phyloP scores from a whole-genome alignment of 1,140 invertebrate species.

The Mya arenaria region DNA sequence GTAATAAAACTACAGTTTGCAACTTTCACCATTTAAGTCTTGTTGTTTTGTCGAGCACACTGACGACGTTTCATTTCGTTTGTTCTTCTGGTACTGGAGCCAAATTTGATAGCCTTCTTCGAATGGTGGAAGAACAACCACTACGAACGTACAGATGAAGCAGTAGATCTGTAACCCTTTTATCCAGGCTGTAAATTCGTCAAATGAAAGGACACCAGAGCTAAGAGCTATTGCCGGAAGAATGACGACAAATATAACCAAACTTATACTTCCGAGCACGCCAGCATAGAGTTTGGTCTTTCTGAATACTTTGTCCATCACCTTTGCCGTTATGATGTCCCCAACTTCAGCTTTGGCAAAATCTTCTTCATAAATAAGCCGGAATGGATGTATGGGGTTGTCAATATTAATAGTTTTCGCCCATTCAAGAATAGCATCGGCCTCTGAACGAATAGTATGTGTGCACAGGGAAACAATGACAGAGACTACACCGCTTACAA shows the following conservation, averaged over 20 bases:
- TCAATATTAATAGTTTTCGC: slow-evolving; percentile 76
- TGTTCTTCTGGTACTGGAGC: slow-evolving; percentile 10
- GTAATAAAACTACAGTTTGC: no score
- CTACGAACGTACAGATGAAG: slow-evolving; percentile 27
- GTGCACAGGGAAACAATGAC: slow-evolving; percentile 60
- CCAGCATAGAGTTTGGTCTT: slow-evolving; percentile 1
- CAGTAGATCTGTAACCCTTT: slow-evolving; percentile 30
- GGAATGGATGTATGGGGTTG: slow-evolving; percentile 74
- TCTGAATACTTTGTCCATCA: slow-evolving; percentile 42
- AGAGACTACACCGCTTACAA: slow-evolving; percentile 60
- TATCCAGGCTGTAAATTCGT: slow-evolving; percentile 46
- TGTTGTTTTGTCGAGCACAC: no score
- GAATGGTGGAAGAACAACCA: slow-evolving; percentile 37
- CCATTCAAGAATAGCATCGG: slow-evolving; percentile 63
- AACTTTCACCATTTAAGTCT: no score
- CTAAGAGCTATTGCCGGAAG: slow-evolving; percentile 33
- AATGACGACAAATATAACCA: slow-evolving; percentile 41
- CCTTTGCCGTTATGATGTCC: slow-evolving; percentile 16
- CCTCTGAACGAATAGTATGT: slow-evolving; percentile 41
- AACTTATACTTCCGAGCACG: background rate
- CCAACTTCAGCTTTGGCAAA: slow-evolving; percentile 18
- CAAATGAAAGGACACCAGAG: slow-evolving; percentile 27
- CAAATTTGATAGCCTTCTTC: slow-evolving; percentile 44
- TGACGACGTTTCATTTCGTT: slow-evolving; percentile 39
- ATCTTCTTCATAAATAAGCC: slow-evolving; percentile 64